Evolutionary conservation across 2,113 vertebrate species (phyloP).

Genomic region (Rhadina sibilatrix): DNA sequence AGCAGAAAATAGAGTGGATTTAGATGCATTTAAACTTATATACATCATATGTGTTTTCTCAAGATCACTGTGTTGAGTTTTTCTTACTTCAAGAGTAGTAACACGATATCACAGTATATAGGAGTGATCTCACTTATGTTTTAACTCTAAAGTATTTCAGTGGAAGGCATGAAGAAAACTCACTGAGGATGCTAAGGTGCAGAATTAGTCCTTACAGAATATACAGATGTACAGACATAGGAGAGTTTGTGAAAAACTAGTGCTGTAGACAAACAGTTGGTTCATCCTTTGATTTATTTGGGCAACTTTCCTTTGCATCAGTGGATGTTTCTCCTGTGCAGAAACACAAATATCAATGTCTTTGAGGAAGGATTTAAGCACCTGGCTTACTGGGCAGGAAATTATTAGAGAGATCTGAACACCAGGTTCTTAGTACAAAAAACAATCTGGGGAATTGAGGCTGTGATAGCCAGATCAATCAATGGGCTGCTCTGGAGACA

Average conservation of each 20-base stretch:
- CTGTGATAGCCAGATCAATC: neutral
- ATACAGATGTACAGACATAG: neutral
- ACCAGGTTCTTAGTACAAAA: neutral
- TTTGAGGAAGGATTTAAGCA: neutral
- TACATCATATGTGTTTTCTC: neutral
- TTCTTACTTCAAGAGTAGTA: neutral
- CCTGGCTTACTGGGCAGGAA: neutral
- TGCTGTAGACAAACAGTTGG: neutral
- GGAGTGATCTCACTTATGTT: neutral
- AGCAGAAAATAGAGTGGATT: neutral
- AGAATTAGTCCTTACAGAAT: neutral
- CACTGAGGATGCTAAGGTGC: neutral
- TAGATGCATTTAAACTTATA: neutral
- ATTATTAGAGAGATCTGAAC: neutral
- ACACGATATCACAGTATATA: fast-evolving
- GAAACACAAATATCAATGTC: neutral
- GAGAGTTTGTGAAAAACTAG: neutral
- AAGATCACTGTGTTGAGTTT: neutral
- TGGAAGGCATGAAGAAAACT: neutral
- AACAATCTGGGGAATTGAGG: neutral
- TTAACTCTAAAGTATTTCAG: neutral
- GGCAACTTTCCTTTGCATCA: neutral
- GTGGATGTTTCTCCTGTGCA: neutral
- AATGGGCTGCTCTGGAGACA: neutral
- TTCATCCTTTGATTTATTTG: neutral